These are phyloP conservation scores for Apamea anceps DNA, from an alignment of 2,888 invertebrate genomes.

Conservation along the genomic window DNA sequence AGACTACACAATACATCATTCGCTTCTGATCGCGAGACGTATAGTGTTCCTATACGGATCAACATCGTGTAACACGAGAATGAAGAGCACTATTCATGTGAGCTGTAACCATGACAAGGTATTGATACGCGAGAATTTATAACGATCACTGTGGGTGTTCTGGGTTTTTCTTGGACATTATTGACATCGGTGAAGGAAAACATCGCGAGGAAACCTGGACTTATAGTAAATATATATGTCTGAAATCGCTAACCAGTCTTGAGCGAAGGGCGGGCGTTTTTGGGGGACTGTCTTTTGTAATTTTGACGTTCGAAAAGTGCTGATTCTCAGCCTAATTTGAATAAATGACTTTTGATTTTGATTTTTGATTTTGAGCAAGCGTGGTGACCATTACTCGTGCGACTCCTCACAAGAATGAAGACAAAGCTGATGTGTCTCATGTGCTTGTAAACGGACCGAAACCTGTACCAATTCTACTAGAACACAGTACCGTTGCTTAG, in stretches of 20 bases:
- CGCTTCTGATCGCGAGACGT: conserved; percentile 8
- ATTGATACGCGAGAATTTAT: conserved; percentile 15
- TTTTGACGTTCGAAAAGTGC: too few relatives aligned
- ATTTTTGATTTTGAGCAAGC: too few relatives aligned
- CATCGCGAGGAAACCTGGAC: not conserved
- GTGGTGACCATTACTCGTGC: not conserved
- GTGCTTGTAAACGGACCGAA: too few relatives aligned
- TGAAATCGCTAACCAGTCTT: not conserved
- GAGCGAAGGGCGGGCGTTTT: too few relatives aligned
- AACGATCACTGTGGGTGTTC: not conserved
- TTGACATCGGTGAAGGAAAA: not conserved
- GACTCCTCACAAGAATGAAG: not conserved
- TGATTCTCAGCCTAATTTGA: too few relatives aligned
- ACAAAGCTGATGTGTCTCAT: not conserved
- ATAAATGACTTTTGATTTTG: too few relatives aligned
- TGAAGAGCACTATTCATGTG: conserved; percentile 24
- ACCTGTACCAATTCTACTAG: not conserved
- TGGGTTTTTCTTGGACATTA: not conserved
- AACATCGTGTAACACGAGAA: conserved; percentile 31
- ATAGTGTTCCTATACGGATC: conserved; percentile 30
- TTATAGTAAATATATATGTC: not conserved
- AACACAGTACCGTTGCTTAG: not conserved
- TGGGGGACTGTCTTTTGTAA: too few relatives aligned
- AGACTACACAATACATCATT: conserved; percentile 39
- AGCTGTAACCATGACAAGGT: not conserved